A percentile compares a stretch with the other conserved stretches of the same genome.
These are phyloP conservation scores for Agriopis leucophaearia DNA, from an alignment of 2,888 invertebrate genomes.

Conservation along the genomic window DNA sequence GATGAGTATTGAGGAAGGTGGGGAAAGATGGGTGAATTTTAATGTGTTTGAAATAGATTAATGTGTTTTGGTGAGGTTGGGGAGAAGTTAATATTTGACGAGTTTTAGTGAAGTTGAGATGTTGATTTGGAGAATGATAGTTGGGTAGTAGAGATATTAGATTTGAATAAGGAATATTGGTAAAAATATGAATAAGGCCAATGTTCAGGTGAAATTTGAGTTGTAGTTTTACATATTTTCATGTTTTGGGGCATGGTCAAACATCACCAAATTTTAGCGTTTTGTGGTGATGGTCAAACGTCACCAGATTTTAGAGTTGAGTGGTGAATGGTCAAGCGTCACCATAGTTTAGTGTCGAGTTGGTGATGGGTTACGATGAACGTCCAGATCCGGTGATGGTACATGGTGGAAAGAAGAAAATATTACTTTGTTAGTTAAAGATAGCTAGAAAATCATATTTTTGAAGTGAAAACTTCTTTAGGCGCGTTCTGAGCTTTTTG, in stretches of 20 bases:
- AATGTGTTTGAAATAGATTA: neutral
- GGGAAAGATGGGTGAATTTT: neutral
- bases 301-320: slow-evolving; percentile 3
- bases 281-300: neutral
- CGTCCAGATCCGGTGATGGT: slow-evolving; percentile 41
- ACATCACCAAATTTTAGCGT: neutral
- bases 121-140: neutral
- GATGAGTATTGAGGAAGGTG: neutral
- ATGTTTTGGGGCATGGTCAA: neutral
- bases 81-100: neutral
- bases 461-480: too few species aligned
- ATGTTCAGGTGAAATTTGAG: too few species aligned
- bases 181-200: too few species aligned
- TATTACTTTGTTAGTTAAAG: slow-evolving; percentile 40
- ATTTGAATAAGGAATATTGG: too few species aligned
- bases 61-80: neutral
- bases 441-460: neutral
- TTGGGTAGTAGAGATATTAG: neutral
- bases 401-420: slow-evolving; percentile 52
- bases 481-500: too few species aligned
- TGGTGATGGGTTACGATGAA: slow-evolving; percentile 38
- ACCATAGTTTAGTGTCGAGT: neutral
- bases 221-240: too few species aligned
- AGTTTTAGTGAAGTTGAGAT: too few species aligned
- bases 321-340: slow-evolving; percentile 4